A percentile compares a stretch with the other conserved stretches of the same genome.
These are phyloP conservation scores for Sesamia inferens DNA, from an alignment of 2,888 invertebrate genomes.

Conservation along the genomic window DNA sequence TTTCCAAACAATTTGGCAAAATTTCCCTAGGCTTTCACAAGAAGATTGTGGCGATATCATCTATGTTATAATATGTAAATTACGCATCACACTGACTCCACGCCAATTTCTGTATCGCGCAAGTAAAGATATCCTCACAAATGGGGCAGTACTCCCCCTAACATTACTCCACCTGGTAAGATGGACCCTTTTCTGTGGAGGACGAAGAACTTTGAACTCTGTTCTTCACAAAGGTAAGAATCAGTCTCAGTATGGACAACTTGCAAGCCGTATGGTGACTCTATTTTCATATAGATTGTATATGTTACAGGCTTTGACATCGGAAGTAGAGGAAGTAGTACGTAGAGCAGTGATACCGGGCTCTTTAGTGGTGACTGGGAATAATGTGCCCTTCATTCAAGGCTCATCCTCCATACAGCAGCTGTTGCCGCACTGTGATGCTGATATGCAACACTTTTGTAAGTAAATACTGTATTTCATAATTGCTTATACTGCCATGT, in stretches of 20 bases:
- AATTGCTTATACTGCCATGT: neutral
- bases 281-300: neutral
- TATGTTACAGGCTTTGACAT: slow-evolving; percentile 70
- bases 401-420: slow-evolving; percentile 76
- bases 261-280: too few species aligned
- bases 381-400: slow-evolving; percentile 71
- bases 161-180: too few species aligned
- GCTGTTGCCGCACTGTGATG: slow-evolving; percentile 78
- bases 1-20: neutral
- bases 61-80: too few species aligned
- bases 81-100: too few species aligned
- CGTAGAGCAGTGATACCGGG: slow-evolving; percentile 63
- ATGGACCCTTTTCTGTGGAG: too few species aligned
- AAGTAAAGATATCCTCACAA: too few species aligned
- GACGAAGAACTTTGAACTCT: too few species aligned
- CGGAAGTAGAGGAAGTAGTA: slow-evolving; percentile 76
- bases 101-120: too few species aligned
- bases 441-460: slow-evolving; percentile 85
- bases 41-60: too few species aligned
- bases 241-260: neutral
- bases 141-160: too few species aligned
- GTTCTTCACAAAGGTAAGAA: neutral
- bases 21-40: too few species aligned
- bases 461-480: slow-evolving; percentile 56
- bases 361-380: slow-evolving; percentile 76